These are phyloP conservation scores for Rhadinocentrus ornatus DNA, from an alignment of 2,797 vertebrate genomes.

Conservation along the genomic window DNA sequence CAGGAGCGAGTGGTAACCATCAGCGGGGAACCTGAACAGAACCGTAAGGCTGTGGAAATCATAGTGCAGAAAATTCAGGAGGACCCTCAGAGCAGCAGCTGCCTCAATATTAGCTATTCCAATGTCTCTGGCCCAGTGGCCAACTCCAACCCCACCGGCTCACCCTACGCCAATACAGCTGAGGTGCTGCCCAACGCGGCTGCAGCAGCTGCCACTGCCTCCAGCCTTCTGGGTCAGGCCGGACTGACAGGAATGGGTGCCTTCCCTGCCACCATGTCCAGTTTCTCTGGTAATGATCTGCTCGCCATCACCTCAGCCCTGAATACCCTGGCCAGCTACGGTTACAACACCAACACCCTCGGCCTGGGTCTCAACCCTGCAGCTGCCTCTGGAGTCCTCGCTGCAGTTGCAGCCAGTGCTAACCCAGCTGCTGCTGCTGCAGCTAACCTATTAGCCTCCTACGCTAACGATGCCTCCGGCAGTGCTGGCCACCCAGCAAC, in stretches of 20 bases:
- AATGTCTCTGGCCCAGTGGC: constrained; percentile 94
- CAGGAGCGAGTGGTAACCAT: constrained; percentile 96
- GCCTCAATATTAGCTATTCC: constrained; percentile 96
- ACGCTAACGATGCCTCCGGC: constrained; percentile 88
- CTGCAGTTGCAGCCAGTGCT: constrained; percentile 91
- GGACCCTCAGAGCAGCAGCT: constrained; percentile 95
- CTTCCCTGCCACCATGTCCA: constrained; percentile 89
- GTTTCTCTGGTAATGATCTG: constrained; percentile 94
- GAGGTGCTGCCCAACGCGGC: constrained; percentile 90
- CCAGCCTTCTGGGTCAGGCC: constrained; percentile 90
- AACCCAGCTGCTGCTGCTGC: constrained; percentile 93
- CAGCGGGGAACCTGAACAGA: constrained; percentile 93
- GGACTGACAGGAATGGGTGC: constrained; percentile 90
- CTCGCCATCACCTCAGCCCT: constrained; percentile 95
- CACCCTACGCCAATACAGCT: constrained; percentile 92
- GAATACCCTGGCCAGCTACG: constrained; percentile 95
- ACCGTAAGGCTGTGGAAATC: constrained; percentile 93
- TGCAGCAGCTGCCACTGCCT: constrained; percentile 89
- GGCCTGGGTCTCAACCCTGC: constrained; percentile 93
- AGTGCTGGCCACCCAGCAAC: constrained; percentile 84
- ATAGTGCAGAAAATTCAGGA: constrained; percentile 97
- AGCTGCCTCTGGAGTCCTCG: constrained; percentile 90
- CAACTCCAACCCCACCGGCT: constrained; percentile 96
- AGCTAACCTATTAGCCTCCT: constrained; percentile 92
- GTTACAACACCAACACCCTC: constrained; percentile 95